These are phyloP conservation scores for Leucopternis melanops DNA, from an alignment of 2,113 vertebrate genomes.

Conservation along the genomic window DNA sequence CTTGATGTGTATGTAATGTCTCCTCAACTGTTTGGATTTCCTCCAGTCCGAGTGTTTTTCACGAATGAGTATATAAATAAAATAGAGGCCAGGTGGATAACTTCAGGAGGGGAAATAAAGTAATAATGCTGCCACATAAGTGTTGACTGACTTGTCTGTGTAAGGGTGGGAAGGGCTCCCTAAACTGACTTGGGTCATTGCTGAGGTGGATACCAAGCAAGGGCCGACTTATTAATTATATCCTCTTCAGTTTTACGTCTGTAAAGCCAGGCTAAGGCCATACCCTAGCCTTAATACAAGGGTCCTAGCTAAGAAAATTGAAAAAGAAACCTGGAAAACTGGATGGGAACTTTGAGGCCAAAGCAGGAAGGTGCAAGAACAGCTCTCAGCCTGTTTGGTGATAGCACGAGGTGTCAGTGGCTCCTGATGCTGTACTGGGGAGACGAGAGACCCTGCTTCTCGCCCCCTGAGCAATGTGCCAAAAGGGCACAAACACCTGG, in stretches of 20 bases:
- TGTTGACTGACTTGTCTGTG: neutral
- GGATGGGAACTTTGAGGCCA: neutral
- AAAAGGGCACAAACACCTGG: neutral
- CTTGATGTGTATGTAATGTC: neutral
- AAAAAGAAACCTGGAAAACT: neutral
- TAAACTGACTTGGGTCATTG: neutral
- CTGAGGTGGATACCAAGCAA: neutral
- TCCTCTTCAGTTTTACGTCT: neutral
- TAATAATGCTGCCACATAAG: neutral
- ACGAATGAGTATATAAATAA: neutral
- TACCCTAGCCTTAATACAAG: neutral
- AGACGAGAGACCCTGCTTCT: neutral
- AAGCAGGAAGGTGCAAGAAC: neutral
- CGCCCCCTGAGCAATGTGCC: neutral
- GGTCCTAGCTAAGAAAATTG: neutral
- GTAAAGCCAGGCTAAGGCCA: neutral
- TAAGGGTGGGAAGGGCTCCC: neutral
- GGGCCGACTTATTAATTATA: neutral
- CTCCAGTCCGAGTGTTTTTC: neutral
- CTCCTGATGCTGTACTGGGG: neutral
- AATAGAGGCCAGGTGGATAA: neutral
- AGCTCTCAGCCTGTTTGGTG: neutral
- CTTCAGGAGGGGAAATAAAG: neutral
- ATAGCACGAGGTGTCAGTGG: neutral
- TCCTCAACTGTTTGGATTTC: neutral